A percentile compares a stretch with the other conserved stretches of the same genome.
Conservation (phyloP, 2,113 vertebrate genomes). For the Callospermophilus lateralis region DNA sequence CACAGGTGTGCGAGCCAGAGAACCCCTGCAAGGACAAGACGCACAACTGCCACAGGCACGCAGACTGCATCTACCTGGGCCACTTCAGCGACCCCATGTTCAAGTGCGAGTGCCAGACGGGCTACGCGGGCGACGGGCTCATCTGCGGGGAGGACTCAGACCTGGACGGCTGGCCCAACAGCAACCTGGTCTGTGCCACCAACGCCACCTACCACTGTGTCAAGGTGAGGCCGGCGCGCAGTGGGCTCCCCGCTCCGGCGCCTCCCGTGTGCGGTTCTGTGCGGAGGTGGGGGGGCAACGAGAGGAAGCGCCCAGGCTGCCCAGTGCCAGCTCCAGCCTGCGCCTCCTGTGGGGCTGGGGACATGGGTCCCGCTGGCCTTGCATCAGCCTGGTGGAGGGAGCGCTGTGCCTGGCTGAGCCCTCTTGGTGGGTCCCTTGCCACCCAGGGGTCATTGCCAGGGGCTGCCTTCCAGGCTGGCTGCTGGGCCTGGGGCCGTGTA, state of each 20-base stretch:
- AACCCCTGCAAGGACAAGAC: constrained; percentile 97
- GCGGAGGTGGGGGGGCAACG: too few species aligned
- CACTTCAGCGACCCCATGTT: constrained; percentile 98
- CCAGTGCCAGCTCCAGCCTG: neutral
- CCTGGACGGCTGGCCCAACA: constrained; percentile 99
- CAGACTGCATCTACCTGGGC: constrained; percentile 96
- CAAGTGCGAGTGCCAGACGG: constrained; percentile 97
- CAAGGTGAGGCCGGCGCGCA: constrained; percentile 88
- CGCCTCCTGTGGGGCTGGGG: neutral
- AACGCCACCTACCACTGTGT: constrained; percentile 96
- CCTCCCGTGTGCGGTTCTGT: neutral
- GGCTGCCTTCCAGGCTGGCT: neutral
- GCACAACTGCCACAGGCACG: constrained; percentile 95
- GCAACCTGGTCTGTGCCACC: constrained; percentile 94
- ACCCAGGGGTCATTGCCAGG: neutral
- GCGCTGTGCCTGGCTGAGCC: neutral
- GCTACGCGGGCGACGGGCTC: constrained; percentile 97
- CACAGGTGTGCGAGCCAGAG: constrained; percentile 96
- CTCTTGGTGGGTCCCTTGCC: neutral
- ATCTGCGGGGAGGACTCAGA: constrained; percentile 98
- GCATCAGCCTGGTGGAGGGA: too few species aligned
- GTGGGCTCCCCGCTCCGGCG: too few species aligned
- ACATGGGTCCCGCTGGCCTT: too few species aligned
- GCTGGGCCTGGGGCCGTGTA: neutral
- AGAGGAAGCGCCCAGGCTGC: neutral